A percentile compares a stretch with the other conserved stretches of the same genome.
Conservation (phyloP, 2,888 invertebrate species). For the Mechanitis mazaeus region DNA sequence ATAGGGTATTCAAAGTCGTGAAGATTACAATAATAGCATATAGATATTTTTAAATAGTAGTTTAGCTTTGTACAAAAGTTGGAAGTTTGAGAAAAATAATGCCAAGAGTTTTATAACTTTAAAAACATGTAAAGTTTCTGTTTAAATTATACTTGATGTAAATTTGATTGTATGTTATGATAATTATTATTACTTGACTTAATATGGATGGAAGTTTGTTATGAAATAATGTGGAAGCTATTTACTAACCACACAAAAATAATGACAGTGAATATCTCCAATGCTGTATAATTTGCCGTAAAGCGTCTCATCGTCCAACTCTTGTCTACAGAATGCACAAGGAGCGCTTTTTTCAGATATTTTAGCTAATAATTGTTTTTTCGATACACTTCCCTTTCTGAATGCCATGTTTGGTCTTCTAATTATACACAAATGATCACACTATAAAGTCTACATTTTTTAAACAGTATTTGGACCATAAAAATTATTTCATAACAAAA, state of each 20-base stretch:
- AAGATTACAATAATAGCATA: too few relatives aligned
- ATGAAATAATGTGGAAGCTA: background rate
- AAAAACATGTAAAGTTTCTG: too few relatives aligned
- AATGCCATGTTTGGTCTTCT: constrained; percentile 30
- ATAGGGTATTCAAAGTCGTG: too few relatives aligned
- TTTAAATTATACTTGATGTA: too few relatives aligned
- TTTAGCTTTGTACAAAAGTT: too few relatives aligned
- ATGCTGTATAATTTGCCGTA: constrained; percentile 76
- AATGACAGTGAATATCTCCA: constrained; percentile 79
- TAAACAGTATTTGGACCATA: background rate
- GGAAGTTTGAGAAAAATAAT: too few relatives aligned
- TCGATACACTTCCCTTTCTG: constrained; percentile 27
- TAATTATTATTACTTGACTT: too few relatives aligned
- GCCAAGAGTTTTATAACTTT: too few relatives aligned
- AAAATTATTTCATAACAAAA: constrained; percentile 5
- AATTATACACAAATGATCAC: background rate
- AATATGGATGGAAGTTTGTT: too few relatives aligned
- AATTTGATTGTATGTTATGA: too few relatives aligned
- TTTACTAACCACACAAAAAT: constrained; percentile 83
- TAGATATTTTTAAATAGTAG: too few relatives aligned
- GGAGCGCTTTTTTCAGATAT: constrained; percentile 47
- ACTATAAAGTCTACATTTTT: background rate
- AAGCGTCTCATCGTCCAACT: constrained; percentile 70
- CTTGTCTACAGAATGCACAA: constrained; percentile 74
- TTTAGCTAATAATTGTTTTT: constrained; percentile 43